phyloP scores from a whole-genome alignment of 2,113 vertebrate genomes.

The Lagopus muta region DNA sequence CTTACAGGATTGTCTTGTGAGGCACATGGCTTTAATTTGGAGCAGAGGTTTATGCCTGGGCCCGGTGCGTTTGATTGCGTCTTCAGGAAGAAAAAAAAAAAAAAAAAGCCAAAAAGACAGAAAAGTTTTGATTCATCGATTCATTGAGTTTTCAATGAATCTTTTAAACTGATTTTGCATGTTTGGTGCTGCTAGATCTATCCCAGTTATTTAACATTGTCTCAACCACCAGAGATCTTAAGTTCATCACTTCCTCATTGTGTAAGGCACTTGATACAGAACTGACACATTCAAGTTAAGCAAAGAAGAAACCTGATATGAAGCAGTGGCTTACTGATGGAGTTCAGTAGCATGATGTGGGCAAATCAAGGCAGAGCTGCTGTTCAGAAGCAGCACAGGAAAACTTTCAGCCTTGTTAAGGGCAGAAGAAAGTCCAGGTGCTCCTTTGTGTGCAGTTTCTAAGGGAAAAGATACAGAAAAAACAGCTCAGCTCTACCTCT shows the following conservation, averaged over 20 bases:
- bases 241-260: neutral
- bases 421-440: neutral
- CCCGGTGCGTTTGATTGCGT: neutral
- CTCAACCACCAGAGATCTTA: neutral
- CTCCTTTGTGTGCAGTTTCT: neutral
- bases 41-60: neutral
- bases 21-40: conserved; percentile 19
- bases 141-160: neutral
- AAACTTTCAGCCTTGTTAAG: neutral
- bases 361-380: neutral
- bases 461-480: neutral
- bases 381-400: rapidly evolving
- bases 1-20: neutral
- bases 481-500: neutral
- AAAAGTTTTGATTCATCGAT: neutral
- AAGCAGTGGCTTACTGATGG: neutral
- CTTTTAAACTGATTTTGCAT: neutral
- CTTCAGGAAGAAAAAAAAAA: neutral
- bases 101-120: neutral
- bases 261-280: neutral
- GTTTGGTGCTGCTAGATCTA: neutral
- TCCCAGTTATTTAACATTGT: rapidly evolving
- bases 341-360: rapidly evolving
- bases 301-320: neutral
- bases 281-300: rapidly evolving